Evolutionary conservation across 2,888 invertebrate species (phyloP).

Genomic region (Byasa hedistus): DNA sequence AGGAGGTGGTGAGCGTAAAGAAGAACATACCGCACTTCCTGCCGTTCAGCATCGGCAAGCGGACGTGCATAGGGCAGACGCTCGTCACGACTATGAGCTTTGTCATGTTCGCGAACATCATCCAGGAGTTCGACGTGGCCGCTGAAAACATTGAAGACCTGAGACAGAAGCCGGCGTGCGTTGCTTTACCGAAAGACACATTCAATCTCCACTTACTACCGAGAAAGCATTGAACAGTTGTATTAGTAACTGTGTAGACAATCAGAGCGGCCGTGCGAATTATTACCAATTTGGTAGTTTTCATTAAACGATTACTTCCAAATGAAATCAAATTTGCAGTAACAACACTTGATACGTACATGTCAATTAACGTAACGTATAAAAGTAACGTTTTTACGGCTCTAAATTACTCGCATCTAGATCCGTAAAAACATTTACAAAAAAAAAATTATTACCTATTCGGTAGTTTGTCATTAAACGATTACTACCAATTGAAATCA

Average conservation of each 20-base stretch:
- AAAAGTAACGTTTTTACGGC: slow-evolving; percentile 7
- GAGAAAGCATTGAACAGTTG: slow-evolving; percentile 59
- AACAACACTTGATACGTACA: neutral
- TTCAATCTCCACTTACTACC: slow-evolving; percentile 82
- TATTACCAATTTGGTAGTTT: slow-evolving; percentile 2
- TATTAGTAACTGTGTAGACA: slow-evolving; percentile 37
- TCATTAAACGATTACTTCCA: neutral
- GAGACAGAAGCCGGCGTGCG: slow-evolving; percentile 83
- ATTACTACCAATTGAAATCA: neutral
- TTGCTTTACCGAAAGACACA: slow-evolving; percentile 87
- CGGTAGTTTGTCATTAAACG: neutral
- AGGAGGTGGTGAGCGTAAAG: slow-evolving; percentile 64
- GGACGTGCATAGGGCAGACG: slow-evolving; percentile 92
- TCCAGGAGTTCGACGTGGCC: slow-evolving; percentile 85
- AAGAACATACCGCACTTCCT: slow-evolving; percentile 86
- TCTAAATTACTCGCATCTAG: too few species aligned
- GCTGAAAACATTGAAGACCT: slow-evolving; percentile 76
- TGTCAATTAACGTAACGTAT: neutral
- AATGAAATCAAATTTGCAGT: neutral
- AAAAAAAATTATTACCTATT: slow-evolving; percentile 4
- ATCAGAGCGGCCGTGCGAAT: slow-evolving; percentile 32
- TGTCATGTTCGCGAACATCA: slow-evolving; percentile 84
- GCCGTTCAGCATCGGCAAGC: slow-evolving; percentile 91
- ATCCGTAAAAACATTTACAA: too few species aligned
- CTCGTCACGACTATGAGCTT: slow-evolving; percentile 88